Evolutionary conservation across 2,888 invertebrate genomes (phyloP).

Genomic region (Caenorhabditis sp.): DNA sequence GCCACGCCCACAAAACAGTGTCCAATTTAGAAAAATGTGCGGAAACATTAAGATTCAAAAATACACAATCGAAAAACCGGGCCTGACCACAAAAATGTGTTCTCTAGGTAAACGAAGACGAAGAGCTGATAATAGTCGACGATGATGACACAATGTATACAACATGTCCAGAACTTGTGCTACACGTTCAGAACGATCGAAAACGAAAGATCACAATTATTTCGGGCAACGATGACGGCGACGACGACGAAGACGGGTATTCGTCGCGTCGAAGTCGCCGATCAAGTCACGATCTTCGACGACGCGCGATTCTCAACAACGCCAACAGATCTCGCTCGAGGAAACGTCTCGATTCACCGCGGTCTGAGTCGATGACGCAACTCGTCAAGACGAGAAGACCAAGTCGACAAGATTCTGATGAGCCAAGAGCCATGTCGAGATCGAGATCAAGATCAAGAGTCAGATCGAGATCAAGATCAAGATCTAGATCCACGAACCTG

Average conservation of each 20-base stretch:
- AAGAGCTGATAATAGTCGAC: constrained; percentile 3
- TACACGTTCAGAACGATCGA: constrained; percentile 19
- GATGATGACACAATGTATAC: constrained; percentile 4
- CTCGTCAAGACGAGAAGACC: no score
- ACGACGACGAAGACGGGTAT: not conserved
- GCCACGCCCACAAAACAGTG: no score
- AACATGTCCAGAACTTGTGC: constrained; percentile 14
- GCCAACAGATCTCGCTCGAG: constrained; percentile 11
- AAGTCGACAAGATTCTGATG: no score
- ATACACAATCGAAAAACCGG: no score
- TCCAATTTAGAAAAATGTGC: no score
- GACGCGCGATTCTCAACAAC: constrained; percentile 23
- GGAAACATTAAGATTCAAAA: no score
- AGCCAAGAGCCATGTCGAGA: not conserved
- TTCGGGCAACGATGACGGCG: constrained; percentile 9
- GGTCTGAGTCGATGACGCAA: not conserved
- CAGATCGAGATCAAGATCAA: constrained; percentile 2
- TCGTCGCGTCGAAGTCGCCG: not conserved
- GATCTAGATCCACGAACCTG: not conserved
- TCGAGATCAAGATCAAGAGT: not conserved
- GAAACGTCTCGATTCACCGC: not conserved
- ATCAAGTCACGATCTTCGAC: constrained; percentile 13
- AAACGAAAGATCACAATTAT: constrained; percentile 37
- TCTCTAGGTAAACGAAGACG: constrained; percentile 2
- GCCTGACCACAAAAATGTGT: no score